These are phyloP conservation scores for Rhinichthys osculus DNA, from an alignment of 2,797 vertebrate species.

Conservation along the genomic window DNA sequence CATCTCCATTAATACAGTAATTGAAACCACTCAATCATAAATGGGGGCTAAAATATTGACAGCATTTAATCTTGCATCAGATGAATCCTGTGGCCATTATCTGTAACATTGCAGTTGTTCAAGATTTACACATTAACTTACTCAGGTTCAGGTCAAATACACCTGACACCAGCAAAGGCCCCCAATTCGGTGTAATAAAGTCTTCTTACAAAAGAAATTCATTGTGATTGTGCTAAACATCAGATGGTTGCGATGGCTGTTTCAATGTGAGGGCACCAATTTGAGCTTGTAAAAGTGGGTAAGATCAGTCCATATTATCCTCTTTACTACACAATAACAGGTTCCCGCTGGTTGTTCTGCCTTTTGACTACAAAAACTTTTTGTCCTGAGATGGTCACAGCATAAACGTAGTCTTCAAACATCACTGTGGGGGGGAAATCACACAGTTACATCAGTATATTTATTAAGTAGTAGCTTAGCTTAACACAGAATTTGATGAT, in stretches of 20 bases:
- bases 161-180: background rate
- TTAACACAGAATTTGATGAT: background rate
- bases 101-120: background rate
- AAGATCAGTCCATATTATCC: slow-evolving; percentile 29
- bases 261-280: slow-evolving; percentile 8
- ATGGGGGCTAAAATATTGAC: background rate
- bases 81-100: background rate
- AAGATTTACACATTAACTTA: background rate
- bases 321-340: slow-evolving; percentile 76
- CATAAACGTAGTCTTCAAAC: slow-evolving; percentile 88
- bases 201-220: slow-evolving; percentile 12
- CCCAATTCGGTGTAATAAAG: background rate
- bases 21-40: background rate
- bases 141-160: background rate
- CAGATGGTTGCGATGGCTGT: slow-evolving; percentile 3
- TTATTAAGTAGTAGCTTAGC: background rate
- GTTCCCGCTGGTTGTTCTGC: slow-evolving; percentile 87
- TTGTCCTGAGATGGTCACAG: slow-evolving; percentile 88
- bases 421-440: slow-evolving; percentile 78
- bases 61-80: slow-evolving; percentile 6
- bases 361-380: slow-evolving; percentile 94
- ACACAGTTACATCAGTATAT: background rate
- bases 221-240: slow-evolving; percentile 8
- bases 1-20: background rate
- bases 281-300: background rate